Evolutionary conservation across 2,888 invertebrate species (phyloP), one percentile per base, ranked within the genome.

Genomic region (Epirrhoe alternata): DNA sequence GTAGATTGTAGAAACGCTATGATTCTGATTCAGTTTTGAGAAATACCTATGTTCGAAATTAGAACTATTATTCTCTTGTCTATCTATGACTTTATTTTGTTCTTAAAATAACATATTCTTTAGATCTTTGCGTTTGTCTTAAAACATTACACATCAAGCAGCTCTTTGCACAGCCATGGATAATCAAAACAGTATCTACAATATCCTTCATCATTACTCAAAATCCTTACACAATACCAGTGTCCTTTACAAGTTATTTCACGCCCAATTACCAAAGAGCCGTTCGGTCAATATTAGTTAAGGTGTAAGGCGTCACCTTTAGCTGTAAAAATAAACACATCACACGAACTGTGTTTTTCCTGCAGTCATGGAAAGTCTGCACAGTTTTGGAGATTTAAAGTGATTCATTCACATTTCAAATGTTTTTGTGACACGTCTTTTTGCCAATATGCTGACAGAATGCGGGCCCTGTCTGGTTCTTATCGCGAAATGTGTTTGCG

Each of bases 211-310:
- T 12, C 38, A 42, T 42, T 12, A 42, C 38, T 42, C 38, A 42
- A 42, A 42, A 42, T 0, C 38, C 12, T 24, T 53, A 62, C 14
- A 14, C 35, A 6, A 63, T 50, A 33, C 17, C 50, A 61, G 8
- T 35, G 61, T 52, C 45, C 63, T 52, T 64, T 47, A 8, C n/a
- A 35, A 58, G 58, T 35, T 16, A 17, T 56, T 59, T 51, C 38
- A 67, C 63, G 56, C 56, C 59, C 61, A 73, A 69, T 66, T 66
- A 71, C 61, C 59, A 47, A 69, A 66, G 61, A 58, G 52, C 66
- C 66, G 58, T 62, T 67, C 52, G 35, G 66, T 72, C 66, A 74
- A 74, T 69, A 72, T 74, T 74, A 42, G 67, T 53, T 30, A 10
- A 71, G 53, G 66, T 51, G 66, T 30, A 10, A 71, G 53, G 66